Conservation (phyloP, 2,113 vertebrate genomes). For the Halcyon senegalensis region DNA sequence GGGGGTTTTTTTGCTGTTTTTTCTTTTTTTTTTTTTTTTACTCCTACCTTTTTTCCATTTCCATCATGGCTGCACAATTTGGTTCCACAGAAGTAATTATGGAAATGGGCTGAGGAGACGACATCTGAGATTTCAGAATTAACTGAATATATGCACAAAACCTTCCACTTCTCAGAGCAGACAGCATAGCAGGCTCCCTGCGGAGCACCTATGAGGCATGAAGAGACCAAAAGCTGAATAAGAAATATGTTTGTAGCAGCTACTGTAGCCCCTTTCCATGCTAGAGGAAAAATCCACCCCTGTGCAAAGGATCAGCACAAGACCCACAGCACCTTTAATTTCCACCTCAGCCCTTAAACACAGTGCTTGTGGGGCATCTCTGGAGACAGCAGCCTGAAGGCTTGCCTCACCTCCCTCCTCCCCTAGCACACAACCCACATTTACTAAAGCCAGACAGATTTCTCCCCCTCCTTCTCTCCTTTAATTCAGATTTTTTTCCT, state of each 20-base stretch:
- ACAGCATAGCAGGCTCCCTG: not conserved
- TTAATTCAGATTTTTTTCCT: not conserved
- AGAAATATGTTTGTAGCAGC: not conserved
- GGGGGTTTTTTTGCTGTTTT: no score
- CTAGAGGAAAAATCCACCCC: not conserved
- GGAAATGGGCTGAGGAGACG: slow-evolving; percentile 7
- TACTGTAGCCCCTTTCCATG: not conserved
- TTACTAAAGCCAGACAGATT: not conserved
- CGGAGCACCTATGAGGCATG: not conserved
- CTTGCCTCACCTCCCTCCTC: not conserved
- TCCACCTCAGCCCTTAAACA: not conserved
- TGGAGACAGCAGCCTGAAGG: not conserved
- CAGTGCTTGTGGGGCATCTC: not conserved
- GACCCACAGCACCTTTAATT: not conserved
- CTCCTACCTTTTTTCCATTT: not conserved
- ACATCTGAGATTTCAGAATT: slow-evolving; percentile 46
- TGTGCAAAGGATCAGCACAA: not conserved
- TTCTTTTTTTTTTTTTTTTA: not conserved
- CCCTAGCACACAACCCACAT: not conserved
- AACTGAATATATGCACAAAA: slow-evolving; percentile 40
- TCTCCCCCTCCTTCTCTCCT: not conserved
- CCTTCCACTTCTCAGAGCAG: not conserved
- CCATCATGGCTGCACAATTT: not conserved
- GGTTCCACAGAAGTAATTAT: slow-evolving; percentile 22
- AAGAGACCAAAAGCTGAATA: slow-evolving; percentile 9